Conservation (phyloP, 1,140 invertebrate genomes). For the Bombus vancouverensis region DNA sequence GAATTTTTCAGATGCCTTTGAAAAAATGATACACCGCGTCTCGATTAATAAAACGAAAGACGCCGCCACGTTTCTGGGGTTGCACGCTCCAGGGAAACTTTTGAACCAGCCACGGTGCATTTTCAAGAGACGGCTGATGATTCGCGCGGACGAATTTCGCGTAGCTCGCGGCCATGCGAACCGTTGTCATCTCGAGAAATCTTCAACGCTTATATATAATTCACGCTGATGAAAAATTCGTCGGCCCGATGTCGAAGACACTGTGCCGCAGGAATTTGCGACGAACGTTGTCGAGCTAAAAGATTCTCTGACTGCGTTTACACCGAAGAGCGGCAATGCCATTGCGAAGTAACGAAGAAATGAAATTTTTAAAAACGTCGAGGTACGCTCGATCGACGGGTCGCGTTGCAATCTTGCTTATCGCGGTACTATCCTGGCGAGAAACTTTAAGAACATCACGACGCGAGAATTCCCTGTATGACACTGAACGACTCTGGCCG, state of each 20-base stretch:
- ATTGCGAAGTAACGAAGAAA: neutral
- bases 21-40: neutral
- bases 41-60: no score
- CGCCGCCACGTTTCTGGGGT: no score
- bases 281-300: neutral
- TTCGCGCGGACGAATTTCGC: neutral
- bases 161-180: neutral
- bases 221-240: neutral
- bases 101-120: neutral
- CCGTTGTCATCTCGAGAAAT: neutral
- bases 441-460: neutral
- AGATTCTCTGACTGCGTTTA: neutral
- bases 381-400: no score
- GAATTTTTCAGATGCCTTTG: neutral
- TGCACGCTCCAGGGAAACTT: neutral
- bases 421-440: neutral
- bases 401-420: neutral
- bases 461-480: neutral
- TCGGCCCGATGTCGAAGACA: neutral
- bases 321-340: neutral
- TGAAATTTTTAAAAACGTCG: neutral
- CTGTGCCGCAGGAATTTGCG: neutral
- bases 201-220: constrained; percentile 13
- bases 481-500: constrained; percentile 10
- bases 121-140: neutral